Evolutionary conservation across 2,888 invertebrate species (phyloP), one percentile per base, ranked within the genome.

Genomic region (Cactoblastis cactorum): DNA sequence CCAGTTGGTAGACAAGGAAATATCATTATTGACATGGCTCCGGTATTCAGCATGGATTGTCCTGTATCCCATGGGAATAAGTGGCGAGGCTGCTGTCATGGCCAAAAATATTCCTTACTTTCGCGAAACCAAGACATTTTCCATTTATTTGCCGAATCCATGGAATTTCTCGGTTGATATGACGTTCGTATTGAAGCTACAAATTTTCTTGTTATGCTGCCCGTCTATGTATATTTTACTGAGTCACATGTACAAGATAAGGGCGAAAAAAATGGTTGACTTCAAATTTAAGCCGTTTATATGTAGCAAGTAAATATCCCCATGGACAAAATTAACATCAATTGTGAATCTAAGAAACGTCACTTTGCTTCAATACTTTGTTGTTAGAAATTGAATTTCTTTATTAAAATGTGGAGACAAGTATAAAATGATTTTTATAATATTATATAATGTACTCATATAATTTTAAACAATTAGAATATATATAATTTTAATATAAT

Each of bases 61-160:
- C 2, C 28, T 43, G 4, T 43, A 43, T 28, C 43, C 43, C 15
- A 43, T 43, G 43, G 43, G 43, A 9, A 43, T 43, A 9, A 28
- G 28, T 4, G 43, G 43, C 15, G 43, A 43, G 28, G 43, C 43
- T 1, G 28, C 11, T 11, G 43, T 43, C 3, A 43, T 43, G 43
- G 8, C 28, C 15, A 28, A 15, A 8, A 43, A 28, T 11, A 11
- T 43, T 3, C 43, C 43, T 8, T 28, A 43, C 28, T 32, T 43
- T 1, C 28, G 28, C 8, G 43, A 43, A n/a, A 43, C 43, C 11
- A 43, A 17, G 28, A 43, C 9, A 6, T 43, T n/a, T 11, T 28
- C 43, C 9, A 28, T 43, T 3, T 28, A 15, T 9, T 17, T 43
- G 17, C 43, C 43, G 28, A 43, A 43, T 24, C 4, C 43, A 1